Percentiles rank a stretch among this genome's conserved stretches.
Evolutionary conservation across 1,140 invertebrate genomes (phyloP).

Genomic region (Anagrus nilaparvatae): DNA sequence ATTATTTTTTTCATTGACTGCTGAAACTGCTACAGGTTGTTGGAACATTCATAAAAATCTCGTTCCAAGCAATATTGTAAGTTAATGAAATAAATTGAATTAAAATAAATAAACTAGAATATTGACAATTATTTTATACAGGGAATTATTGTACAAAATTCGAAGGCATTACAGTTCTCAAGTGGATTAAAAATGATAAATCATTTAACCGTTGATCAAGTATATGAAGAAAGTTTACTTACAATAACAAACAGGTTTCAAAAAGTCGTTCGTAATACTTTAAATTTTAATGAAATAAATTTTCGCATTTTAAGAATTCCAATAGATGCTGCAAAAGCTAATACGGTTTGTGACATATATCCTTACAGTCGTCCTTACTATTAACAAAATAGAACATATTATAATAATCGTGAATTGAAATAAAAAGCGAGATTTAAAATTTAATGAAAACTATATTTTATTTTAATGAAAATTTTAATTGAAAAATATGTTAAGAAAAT

Average conservation of each 20-base stretch:
- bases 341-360: too few species aligned
- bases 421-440: too few species aligned
- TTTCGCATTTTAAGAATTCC: constrained; percentile 23
- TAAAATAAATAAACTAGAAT: too few species aligned
- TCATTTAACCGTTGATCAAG: constrained; percentile 41
- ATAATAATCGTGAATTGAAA: too few species aligned
- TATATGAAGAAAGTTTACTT: constrained; percentile 49
- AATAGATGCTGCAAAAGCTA: background rate
- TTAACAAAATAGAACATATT: too few species aligned
- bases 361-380: too few species aligned
- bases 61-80: constrained; percentile 15
- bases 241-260: constrained; percentile 46
- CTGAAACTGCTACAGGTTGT: constrained; percentile 30
- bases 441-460: too few species aligned
- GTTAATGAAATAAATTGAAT: too few species aligned
- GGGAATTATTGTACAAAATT: constrained; percentile 40
- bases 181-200: constrained; percentile 51
- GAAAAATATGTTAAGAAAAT: too few species aligned
- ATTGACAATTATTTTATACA: too few species aligned
- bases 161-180: constrained; percentile 48
- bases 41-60: constrained; percentile 25
- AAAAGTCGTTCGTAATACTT: constrained; percentile 16
- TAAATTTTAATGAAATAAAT: constrained; percentile 26
- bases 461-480: too few species aligned
- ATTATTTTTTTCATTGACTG: constrained; percentile 30